Base-by-base conservation (phyloP, 1,140 invertebrate genomes). In the Trichonephila clavata region DNA sequence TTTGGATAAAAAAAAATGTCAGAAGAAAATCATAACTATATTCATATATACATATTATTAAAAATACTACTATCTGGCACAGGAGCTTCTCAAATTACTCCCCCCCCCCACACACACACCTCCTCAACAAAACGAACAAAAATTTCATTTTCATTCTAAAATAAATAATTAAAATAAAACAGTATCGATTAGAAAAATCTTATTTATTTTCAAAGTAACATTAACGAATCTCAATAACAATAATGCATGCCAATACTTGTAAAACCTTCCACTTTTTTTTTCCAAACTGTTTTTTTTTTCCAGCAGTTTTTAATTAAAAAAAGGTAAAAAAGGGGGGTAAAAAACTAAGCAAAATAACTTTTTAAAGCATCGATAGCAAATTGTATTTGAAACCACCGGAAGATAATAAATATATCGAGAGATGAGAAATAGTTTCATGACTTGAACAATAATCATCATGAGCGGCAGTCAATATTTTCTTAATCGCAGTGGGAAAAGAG, bases 381-480 rank as follows among this genome's bases (percentile, higher is more conserved):
- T 86, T 63, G 60, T 57, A 61, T 57, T 89, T 20, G 57, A 71
- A 89, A 89, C 39, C 63, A 68, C 87, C 63, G 65, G 68, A 89
- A 89, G 63, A 81, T 63, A 83, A 57, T 68, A 86, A 92, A 61
- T 92, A 60, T 87, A 59, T 57, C 16, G 18, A 77, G 71, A 16
- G 27, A 24, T 24, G 60, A 68, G 50, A 59, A 84, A 84, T 84
- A 63, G 60, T 92, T 92, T 86, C 90, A 65, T 39, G 59, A 90
- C 63, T 90, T 90, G 59, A 24, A 39, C 77, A 92, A 84, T 84
- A 60, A 84, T 92, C 61, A 92, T 84, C 61, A 84, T 61, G 32
- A 61, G 24, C 27, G 24, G 71, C 89, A 92, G 80, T 84, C 90
- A 84, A 92, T 92, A 84, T 65, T 84, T 84, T 92, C 90, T 92